These are phyloP conservation scores for Perdita meconis DNA, from an alignment of 2,888 invertebrate genomes.

Conservation along the genomic window DNA sequence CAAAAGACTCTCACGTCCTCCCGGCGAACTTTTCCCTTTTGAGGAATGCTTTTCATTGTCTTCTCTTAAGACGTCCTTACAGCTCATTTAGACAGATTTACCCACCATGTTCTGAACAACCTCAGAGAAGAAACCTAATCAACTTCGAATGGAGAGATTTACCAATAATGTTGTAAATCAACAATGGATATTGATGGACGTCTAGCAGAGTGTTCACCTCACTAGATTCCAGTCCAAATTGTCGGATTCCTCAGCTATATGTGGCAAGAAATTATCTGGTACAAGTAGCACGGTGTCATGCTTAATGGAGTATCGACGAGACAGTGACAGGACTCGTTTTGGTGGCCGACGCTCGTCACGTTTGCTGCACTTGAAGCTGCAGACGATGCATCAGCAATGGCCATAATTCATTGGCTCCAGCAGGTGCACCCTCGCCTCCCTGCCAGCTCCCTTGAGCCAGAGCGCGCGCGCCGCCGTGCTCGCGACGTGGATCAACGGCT, in stretches of 20 bases:
- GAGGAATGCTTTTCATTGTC: too few relatives aligned
- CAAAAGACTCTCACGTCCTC: too few relatives aligned
- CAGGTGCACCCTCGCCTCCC: slow-evolving; percentile 55
- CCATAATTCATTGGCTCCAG: slow-evolving; percentile 66
- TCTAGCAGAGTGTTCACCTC: not conserved
- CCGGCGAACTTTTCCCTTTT: too few relatives aligned
- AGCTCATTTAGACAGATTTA: too few relatives aligned
- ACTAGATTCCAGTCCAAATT: not conserved
- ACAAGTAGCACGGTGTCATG: slow-evolving; percentile 27
- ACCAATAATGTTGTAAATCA: not conserved
- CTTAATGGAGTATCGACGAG: slow-evolving; percentile 57
- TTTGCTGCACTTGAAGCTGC: slow-evolving; percentile 57
- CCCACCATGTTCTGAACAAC: too few relatives aligned
- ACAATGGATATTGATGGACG: not conserved
- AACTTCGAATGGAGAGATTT: not conserved
- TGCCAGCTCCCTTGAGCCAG: slow-evolving; percentile 27
- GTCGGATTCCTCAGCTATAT: slow-evolving; percentile 5
- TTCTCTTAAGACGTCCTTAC: too few relatives aligned
- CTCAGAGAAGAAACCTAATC: too few relatives aligned
- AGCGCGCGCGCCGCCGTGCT: slow-evolving; percentile 8
- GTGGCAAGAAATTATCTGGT: slow-evolving; percentile 36
- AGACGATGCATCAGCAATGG: slow-evolving; percentile 62
- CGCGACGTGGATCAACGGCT: slow-evolving; percentile 62
- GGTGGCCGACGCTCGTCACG: slow-evolving; percentile 55
- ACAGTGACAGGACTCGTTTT: slow-evolving; percentile 52